Evolutionary conservation across 2,888 invertebrate genomes (phyloP).

Genomic region (Lamellibrachia satsuma): DNA sequence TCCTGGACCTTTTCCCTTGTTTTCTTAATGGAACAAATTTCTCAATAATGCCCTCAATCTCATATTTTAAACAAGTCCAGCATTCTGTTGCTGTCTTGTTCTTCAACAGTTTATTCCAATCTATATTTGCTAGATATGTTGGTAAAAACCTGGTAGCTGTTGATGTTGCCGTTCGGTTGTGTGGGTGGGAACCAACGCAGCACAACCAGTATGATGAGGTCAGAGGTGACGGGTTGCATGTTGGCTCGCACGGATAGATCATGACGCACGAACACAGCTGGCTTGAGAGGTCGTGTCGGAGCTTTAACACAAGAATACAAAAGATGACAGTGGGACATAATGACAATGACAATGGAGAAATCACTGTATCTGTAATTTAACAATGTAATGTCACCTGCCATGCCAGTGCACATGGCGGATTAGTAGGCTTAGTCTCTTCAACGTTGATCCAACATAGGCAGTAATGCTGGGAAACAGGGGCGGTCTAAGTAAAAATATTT

Average conservation of each 20-base stretch:
- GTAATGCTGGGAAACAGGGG: too few relatives aligned
- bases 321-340: neutral
- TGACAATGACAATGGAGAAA: neutral
- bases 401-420: too few relatives aligned
- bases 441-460: too few relatives aligned
- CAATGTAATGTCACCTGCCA: neutral
- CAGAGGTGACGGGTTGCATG: neutral
- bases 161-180: conserved; percentile 78
- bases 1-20: too few relatives aligned
- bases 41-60: too few relatives aligned
- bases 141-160: conserved; percentile 72
- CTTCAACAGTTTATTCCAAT: too few relatives aligned
- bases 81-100: too few relatives aligned
- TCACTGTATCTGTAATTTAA: neutral
- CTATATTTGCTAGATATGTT: conserved; percentile 56
- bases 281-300: neutral
- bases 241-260: neutral
- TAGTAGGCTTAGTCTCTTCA: too few relatives aligned
- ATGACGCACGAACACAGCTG: neutral
- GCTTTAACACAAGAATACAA: neutral
- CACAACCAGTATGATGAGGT: conserved; percentile 69
- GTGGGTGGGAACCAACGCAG: conserved; percentile 84
- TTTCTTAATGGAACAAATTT: too few relatives aligned
- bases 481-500: too few relatives aligned
- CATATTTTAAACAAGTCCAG: too few relatives aligned